These are phyloP conservation scores for Dryas iulia DNA, from an alignment of 1,140 invertebrate genomes.

Conservation along the genomic window DNA sequence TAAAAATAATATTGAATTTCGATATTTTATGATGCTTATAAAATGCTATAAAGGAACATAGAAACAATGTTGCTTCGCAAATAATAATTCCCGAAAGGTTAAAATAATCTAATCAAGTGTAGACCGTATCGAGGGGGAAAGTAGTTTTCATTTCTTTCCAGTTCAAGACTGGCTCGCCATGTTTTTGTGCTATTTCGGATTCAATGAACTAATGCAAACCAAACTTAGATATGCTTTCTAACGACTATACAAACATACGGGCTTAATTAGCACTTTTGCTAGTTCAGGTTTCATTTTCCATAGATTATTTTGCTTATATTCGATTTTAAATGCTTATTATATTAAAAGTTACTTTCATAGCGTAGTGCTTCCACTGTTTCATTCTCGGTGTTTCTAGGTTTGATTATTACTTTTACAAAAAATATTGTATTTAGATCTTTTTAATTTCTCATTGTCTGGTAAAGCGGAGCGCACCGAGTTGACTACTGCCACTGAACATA, in stretches of 20 bases:
- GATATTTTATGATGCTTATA: too few relatives aligned
- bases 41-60: too few relatives aligned
- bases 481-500: too few relatives aligned
- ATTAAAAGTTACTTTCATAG: too few relatives aligned
- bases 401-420: too few relatives aligned
- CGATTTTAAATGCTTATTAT: too few relatives aligned
- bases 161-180: conserved; percentile 12
- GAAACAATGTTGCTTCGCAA: background rate
- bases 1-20: too few relatives aligned
- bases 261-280: background rate
- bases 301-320: background rate
- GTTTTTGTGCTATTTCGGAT: background rate
- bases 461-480: too few relatives aligned
- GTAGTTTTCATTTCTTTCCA: conserved; percentile 37
- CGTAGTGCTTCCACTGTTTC: too few relatives aligned
- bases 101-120: conserved; percentile 25
- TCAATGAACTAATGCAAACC: conserved; percentile 5
- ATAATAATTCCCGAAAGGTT: conserved; percentile 9
- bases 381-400: too few relatives aligned
- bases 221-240: conserved; percentile 13
- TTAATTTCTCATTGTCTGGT: too few relatives aligned
- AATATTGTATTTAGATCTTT: too few relatives aligned
- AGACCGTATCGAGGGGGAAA: conserved; percentile 38
- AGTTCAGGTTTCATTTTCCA: background rate
- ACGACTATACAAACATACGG: conserved; percentile 9